Evolutionary conservation across 1,140 invertebrate genomes (phyloP), one percentile per base, ranked within the genome.

Genomic region (Matsumurasca onukii): DNA sequence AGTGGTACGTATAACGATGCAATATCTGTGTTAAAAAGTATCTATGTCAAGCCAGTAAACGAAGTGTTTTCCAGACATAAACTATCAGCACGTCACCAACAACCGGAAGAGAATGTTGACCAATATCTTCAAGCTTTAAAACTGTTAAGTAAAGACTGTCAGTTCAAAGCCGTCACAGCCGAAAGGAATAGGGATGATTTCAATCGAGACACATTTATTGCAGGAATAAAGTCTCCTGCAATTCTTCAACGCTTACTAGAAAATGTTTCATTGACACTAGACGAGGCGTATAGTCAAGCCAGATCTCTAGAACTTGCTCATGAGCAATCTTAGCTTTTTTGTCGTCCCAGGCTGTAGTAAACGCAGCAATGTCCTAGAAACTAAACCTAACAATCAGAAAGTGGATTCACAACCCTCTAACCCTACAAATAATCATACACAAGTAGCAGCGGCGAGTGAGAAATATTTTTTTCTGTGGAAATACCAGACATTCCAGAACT

Each of bases 151-250:
- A 69, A 63, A 29, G 34, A 69, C 2, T 69, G 59, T 49, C 30
- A 63, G 17, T 69, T 69, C 39, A 64, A 69, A 48, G 59, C 27
- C 29, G 57, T 69, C 25, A 64, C 67, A 62, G 67, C 57, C 3
- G 67, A 63, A 48, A 31, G 64, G 64, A 63, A 69, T 20, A 62
- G 34, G 64, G 25, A 69, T 34, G 59, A 64, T 49, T 61, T 62
- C 45, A 69, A 63, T 22, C 30, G 67, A 25, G 67, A 69, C 29
- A 12, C 52, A 2, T 70, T 70, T 30, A 70, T 70, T 5, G 67
- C 9, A 29, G 65, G 69, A 1, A 31, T 70, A 25, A 2, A 29
- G 1, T 70, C 63, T 13, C 2, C 63, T 15, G 27, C 25, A 2
- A 67, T 70, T n/a, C 31, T 51, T 20, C 48, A 70, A 59, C 45